Percentiles rank a stretch among this genome's conserved stretches.
Evolutionary conservation across 2,113 vertebrate genomes (phyloP).

Genomic region (Sciurus niger): DNA sequence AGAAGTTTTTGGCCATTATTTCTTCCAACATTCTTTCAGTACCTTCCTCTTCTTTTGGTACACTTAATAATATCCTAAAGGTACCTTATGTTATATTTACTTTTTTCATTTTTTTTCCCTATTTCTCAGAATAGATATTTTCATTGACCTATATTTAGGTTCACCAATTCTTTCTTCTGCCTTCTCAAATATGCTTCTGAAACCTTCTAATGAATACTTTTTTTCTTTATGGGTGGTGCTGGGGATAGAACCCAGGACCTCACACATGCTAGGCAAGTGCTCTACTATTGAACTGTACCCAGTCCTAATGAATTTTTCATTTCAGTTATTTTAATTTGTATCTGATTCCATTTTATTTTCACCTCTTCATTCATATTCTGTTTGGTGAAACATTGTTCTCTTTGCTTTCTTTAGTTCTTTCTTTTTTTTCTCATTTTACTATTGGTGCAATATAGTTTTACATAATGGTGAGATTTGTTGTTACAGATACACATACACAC

Average conservation of each 20-base stretch:
- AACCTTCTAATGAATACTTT: background rate
- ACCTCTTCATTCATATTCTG: background rate
- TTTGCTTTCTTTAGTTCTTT: background rate
- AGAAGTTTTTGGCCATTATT: background rate
- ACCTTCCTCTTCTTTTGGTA: background rate
- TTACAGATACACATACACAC: too few relatives aligned
- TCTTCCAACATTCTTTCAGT: background rate
- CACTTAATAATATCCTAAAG: background rate
- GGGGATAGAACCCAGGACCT: background rate
- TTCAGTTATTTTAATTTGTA: background rate
- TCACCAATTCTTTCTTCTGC: background rate
- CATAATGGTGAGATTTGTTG: too few relatives aligned
- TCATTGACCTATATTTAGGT: background rate
- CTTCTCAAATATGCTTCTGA: background rate
- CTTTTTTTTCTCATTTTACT: too few relatives aligned
- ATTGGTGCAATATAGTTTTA: too few relatives aligned
- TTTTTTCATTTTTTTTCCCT: background rate
- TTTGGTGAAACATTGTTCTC: background rate
- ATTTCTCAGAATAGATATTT: background rate
- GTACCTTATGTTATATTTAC: background rate
- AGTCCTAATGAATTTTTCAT: background rate
- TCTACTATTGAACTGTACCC: background rate
- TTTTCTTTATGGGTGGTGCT: background rate
- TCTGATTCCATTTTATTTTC: background rate
- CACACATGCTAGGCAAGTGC: background rate